Conservation (phyloP, 2,113 vertebrate genomes). For the Tor tambroides region DNA sequence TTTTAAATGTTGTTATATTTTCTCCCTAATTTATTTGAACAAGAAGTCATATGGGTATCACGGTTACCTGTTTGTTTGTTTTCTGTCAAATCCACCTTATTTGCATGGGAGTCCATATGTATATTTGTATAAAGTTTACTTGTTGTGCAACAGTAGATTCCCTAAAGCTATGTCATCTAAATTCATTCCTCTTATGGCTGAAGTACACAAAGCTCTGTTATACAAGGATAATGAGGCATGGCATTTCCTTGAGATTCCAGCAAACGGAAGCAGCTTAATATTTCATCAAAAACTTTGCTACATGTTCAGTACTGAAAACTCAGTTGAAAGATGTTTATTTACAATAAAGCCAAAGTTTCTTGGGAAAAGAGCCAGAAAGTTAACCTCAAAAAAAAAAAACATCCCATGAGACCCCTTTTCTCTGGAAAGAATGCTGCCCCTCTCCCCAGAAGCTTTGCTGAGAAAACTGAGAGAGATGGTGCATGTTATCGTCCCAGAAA, state of each 20-base stretch:
- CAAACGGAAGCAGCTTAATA: slow-evolving; percentile 3
- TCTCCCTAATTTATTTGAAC: too few species aligned
- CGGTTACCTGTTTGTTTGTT: background rate
- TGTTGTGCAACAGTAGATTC: background rate
- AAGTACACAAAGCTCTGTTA: slow-evolving; percentile 3
- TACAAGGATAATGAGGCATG: slow-evolving; percentile 24
- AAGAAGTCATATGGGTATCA: background rate
- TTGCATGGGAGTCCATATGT: background rate
- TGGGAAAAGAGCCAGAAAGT: slow-evolving; percentile 16
- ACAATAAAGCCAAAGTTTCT: slow-evolving; percentile 24
- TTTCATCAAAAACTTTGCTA: slow-evolving; percentile 6
- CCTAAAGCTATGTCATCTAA: background rate
- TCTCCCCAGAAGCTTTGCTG: slow-evolving; percentile 23
- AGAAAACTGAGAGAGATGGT: slow-evolving; percentile 16
- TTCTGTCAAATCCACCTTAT: background rate
- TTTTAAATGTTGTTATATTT: background rate
- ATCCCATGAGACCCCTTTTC: slow-evolving; percentile 38
- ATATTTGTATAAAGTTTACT: slow-evolving; percentile 16
- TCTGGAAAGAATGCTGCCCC: slow-evolving; percentile 48
- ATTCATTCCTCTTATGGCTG: background rate
- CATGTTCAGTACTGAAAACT: background rate
- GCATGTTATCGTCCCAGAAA: background rate
- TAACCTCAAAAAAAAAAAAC: background rate
- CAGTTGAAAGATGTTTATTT: slow-evolving; percentile 23
- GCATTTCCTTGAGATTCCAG: slow-evolving; percentile 31